Conservation (phyloP, 2,888 invertebrate species). For the Eilema griseolum region DNA sequence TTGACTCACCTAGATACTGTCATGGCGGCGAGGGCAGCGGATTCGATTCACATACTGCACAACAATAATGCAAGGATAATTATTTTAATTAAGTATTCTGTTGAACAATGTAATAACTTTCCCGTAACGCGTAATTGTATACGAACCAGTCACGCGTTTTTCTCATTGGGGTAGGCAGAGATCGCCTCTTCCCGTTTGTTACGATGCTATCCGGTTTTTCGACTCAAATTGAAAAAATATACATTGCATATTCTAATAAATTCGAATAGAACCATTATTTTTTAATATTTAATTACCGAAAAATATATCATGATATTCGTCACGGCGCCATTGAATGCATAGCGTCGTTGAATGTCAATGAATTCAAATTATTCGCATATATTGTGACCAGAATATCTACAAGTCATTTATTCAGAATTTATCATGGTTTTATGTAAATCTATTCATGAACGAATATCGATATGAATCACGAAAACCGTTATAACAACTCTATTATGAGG, state of each 20-base stretch:
- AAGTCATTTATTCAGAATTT: constrained; percentile 18
- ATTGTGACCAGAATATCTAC: constrained; percentile 29
- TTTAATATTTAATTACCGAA: not conserved
- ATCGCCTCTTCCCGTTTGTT: not conserved
- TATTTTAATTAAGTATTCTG: not conserved
- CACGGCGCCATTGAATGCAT: not conserved
- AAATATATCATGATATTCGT: not conserved
- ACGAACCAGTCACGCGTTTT: not conserved
- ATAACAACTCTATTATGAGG: constrained; percentile 16
- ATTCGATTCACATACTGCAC: not conserved
- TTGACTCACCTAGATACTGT: not conserved
- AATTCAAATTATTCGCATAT: constrained; percentile 18
- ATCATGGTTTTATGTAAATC: constrained; percentile 29
- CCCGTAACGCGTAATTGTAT: not conserved
- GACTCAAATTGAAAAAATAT: too few species aligned
- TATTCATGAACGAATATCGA: constrained; percentile 36
- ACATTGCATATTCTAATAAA: not conserved
- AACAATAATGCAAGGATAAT: constrained; percentile 4
- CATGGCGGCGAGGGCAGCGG: not conserved
- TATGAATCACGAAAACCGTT: constrained; percentile 33
- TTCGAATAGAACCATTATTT: not conserved
- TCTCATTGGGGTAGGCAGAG: not conserved
- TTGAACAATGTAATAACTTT: not conserved
- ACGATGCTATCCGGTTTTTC: not conserved
- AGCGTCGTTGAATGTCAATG: constrained; percentile 1